Conservation (phyloP, 2,797 vertebrate species). For the Melanotaenia parkinsoni region DNA sequence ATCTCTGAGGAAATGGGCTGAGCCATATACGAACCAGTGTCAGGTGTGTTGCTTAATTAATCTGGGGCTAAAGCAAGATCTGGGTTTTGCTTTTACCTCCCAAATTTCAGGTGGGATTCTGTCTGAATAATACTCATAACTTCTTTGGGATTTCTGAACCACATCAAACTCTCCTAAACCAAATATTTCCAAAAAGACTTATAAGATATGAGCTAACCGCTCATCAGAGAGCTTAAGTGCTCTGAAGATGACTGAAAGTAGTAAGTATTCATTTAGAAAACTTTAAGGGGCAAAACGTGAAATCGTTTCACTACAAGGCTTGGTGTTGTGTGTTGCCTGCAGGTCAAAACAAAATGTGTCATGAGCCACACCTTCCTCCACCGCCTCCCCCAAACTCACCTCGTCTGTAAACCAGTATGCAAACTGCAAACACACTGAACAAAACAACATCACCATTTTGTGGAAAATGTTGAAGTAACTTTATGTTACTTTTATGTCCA, state of each 20-base stretch:
- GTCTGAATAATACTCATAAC: not conserved
- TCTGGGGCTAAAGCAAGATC: not conserved
- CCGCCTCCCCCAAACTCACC: too few relatives aligned
- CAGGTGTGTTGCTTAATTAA: conserved; percentile 81
- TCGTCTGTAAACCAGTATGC: too few relatives aligned
- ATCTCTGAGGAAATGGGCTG: conserved; percentile 80
- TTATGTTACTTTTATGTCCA: too few relatives aligned
- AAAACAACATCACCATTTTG: too few relatives aligned
- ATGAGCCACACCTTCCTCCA: too few relatives aligned
- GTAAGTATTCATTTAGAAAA: not conserved
- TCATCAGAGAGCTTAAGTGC: not conserved
- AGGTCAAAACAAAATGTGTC: too few relatives aligned
- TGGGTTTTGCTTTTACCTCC: not conserved
- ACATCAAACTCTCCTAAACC: not conserved
- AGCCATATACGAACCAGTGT: conserved; percentile 86
- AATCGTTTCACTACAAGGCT: too few relatives aligned
- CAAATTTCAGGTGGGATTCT: not conserved
- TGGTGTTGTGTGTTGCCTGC: too few relatives aligned
- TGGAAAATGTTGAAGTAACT: too few relatives aligned
- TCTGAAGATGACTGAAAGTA: not conserved
- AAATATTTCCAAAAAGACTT: not conserved
- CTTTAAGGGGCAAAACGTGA: too few relatives aligned
- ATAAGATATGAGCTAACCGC: not conserved
- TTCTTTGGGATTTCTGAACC: not conserved
- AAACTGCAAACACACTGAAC: too few relatives aligned